phyloP scores from a whole-genome alignment of 1,140 invertebrate genomes.

The Paracyclopina nana region DNA sequence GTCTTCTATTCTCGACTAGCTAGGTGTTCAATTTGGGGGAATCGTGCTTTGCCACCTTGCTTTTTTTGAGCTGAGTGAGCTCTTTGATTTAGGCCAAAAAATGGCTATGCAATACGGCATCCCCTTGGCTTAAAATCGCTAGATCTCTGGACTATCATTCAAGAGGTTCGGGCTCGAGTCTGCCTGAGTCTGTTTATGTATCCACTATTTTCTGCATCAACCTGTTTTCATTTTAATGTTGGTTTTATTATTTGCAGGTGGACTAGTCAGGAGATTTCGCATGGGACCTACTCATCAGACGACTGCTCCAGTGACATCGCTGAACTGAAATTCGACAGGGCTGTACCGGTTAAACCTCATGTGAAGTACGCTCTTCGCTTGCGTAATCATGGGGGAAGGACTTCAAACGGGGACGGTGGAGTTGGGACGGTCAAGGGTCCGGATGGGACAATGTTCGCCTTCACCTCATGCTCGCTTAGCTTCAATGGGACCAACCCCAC shows the following conservation, averaged over 20 bases:
- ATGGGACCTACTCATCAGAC: constrained; percentile 50
- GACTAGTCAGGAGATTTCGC: constrained; percentile 47
- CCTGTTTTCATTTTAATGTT: constrained; percentile 13
- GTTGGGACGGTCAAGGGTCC: constrained; percentile 63
- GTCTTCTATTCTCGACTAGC: too few relatives aligned
- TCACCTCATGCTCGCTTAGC: constrained; percentile 71
- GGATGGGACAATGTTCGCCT: constrained; percentile 78
- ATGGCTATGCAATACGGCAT: too few relatives aligned
- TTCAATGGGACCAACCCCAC: constrained; percentile 84
- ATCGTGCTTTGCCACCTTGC: too few relatives aligned
- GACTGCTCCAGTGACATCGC: constrained; percentile 54
- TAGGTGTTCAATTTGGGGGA: too few relatives aligned
- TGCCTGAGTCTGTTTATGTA: too few relatives aligned
- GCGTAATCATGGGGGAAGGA: constrained; percentile 73
- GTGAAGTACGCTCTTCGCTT: constrained; percentile 69
- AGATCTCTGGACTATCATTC: too few relatives aligned
- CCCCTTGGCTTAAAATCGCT: too few relatives aligned
- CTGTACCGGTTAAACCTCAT: constrained; percentile 63
- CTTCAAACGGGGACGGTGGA: constrained; percentile 79
- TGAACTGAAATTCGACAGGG: constrained; percentile 74
- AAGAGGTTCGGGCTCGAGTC: too few relatives aligned
- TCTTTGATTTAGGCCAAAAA: too few relatives aligned
- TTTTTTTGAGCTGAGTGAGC: too few relatives aligned
- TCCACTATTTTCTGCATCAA: too few relatives aligned
- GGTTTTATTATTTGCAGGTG: constrained; percentile 29